Percentiles rank a stretch among this genome's conserved stretches.
phyloP scores from a whole-genome alignment of 2,113 vertebrate species.

The Blennius ocellaris region DNA sequence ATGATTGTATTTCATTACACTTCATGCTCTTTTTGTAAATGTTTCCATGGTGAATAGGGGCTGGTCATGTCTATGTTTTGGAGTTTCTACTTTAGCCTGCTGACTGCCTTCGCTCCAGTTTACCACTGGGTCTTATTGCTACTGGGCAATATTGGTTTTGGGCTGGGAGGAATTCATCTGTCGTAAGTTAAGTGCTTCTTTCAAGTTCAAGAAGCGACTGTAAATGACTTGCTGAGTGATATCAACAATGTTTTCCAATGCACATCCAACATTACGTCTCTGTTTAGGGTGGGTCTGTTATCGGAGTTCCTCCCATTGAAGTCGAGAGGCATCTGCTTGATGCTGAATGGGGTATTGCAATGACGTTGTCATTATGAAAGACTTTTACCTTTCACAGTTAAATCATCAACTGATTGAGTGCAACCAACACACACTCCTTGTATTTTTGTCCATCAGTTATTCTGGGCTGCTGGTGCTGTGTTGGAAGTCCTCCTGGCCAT shows the following conservation, averaged over 20 bases:
- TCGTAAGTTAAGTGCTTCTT: conserved; percentile 85
- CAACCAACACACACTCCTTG: neutral
- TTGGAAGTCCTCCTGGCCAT: conserved; percentile 91
- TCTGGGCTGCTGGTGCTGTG: conserved; percentile 92
- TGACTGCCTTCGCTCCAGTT: conserved; percentile 89
- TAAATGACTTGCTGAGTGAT: too few relatives aligned
- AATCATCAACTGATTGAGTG: neutral
- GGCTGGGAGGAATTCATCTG: conserved; percentile 92
- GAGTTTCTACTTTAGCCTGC: conserved; percentile 88
- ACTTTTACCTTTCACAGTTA: neutral
- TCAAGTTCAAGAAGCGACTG: neutral
- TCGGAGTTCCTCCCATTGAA: conserved; percentile 94
- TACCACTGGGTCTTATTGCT: conserved; percentile 92
- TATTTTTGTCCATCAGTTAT: conserved; percentile 81
- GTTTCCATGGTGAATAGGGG: conserved; percentile 65
- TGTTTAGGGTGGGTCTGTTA: conserved; percentile 89
- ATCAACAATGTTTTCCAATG: too few relatives aligned
- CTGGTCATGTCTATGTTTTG: conserved; percentile 89
- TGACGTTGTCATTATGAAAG: conserved; percentile 1
- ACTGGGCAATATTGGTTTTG: conserved; percentile 89
- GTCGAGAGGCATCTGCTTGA: conserved; percentile 88
- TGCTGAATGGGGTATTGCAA: conserved; percentile 87
- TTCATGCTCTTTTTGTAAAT: conserved; percentile 3
- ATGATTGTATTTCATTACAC: neutral
- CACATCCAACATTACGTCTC: neutral